These are phyloP conservation scores for Drosophila pandora DNA, from an alignment of 1,140 invertebrate species.

Conservation along the genomic window DNA sequence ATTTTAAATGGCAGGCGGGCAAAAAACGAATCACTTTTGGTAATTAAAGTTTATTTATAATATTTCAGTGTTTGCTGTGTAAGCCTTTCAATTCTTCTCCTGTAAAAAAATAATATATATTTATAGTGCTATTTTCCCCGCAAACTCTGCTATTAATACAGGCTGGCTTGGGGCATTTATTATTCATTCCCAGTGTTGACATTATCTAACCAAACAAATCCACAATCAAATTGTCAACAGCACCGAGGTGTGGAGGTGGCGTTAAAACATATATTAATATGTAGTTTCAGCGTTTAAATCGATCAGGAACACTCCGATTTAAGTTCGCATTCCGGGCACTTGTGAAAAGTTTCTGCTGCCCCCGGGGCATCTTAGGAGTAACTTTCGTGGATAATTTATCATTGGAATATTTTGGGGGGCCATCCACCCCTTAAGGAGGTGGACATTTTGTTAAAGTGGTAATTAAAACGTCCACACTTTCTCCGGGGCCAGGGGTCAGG, in stretches of 20 bases:
- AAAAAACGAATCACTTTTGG: constrained; percentile 22
- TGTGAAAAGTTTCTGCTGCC: neutral
- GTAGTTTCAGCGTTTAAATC: neutral
- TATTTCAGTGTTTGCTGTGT: constrained; percentile 48
- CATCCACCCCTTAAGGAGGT: neutral
- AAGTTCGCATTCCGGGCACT: neutral
- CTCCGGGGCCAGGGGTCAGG: constrained; percentile 27
- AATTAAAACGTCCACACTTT: constrained; percentile 40
- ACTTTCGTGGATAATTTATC: constrained; percentile 43
- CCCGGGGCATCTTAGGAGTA: neutral
- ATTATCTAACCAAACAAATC: constrained; percentile 54
- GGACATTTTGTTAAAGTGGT: constrained; percentile 12
- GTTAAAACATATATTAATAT: neutral
- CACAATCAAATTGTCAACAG: constrained; percentile 2
- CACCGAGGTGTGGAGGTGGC: neutral
- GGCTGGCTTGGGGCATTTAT: constrained; percentile 18
- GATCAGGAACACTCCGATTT: neutral
- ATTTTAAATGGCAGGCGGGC: constrained; percentile 36
- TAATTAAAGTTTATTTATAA: constrained; percentile 60
- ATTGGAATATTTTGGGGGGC: constrained; percentile 17
- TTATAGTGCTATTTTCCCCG: constrained; percentile 17
- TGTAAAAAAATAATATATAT: constrained; percentile 24
- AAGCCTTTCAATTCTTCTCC: constrained; percentile 13
- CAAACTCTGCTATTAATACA: constrained; percentile 51
- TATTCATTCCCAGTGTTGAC: constrained; percentile 45